Base-by-base conservation (phyloP, 2,113 vertebrate genomes). In the Vulpes ferrilata region DNA sequence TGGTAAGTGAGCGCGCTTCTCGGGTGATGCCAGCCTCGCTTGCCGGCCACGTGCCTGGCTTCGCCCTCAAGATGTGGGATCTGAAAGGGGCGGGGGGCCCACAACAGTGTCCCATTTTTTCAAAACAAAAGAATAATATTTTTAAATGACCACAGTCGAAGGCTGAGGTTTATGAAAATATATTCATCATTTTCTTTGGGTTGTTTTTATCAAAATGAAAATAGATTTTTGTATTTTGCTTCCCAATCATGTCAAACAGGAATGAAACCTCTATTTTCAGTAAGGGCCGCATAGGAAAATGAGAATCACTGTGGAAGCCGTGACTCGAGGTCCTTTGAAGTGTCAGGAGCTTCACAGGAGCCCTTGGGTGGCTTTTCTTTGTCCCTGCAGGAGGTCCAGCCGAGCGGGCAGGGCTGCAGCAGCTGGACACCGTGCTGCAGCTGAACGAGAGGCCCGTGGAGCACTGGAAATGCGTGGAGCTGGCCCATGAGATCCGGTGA, bases 401-500 rank as follows among this genome's bases (percentile, higher is more conserved):
- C 3, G 99, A 99, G 97, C 99, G 98, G 98, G 99, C 99, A 2
- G 99, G 99, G 43, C 98, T 99, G 90, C 99, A 99, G 98, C 99
- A 99, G 59, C 98, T 99, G 2, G 99, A 99, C 98, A 99, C 99
- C 0, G 98, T 99, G 88, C 98, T 99, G 95, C 99, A 99, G 98
- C 98, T 99, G 85, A 99, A 99, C 0, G 99, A 99, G 98, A 99
- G 99, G 96, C 99, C 99, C 0, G 99, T 99, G 98, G 99, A 99
- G 92, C 99, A 99, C 96, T 99, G 99, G 99, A 99, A 99, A 97
- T 99, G 99, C 32, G 99, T 99, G 92, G 99, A 99, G 96, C 98
- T 99, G 97, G 99, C 99, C 0, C 99, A 99, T 0, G 99, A 99
- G 96, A 99, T 99, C 98, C 99, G 99, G 99, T 99, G 96, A 98